These are phyloP conservation scores for Cephonodes hylas DNA, from an alignment of 2,888 invertebrate genomes.

Conservation along the genomic window DNA sequence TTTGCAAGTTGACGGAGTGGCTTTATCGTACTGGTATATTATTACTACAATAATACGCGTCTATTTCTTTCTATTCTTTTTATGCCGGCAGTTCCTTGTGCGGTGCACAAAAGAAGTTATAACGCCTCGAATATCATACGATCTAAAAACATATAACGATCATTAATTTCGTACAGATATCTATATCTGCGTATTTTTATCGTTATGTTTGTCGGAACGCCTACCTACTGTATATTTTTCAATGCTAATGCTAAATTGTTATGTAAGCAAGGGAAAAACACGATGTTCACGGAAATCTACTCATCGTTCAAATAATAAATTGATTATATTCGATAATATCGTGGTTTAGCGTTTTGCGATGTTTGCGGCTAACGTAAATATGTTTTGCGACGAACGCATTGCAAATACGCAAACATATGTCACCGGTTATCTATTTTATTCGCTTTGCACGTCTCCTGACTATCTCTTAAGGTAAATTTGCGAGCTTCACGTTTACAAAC, in stretches of 20 bases:
- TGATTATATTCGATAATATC: constrained; percentile 31
- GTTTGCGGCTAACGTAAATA: neutral
- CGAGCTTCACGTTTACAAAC: neutral
- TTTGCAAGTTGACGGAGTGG: too few relatives aligned
- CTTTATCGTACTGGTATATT: neutral
- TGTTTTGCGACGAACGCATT: neutral
- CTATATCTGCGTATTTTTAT: constrained; percentile 20
- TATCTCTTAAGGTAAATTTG: neutral
- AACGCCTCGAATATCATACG: neutral
- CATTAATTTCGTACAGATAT: neutral
- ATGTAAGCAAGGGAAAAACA: constrained; percentile 35
- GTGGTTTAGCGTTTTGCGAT: neutral
- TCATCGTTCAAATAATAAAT: constrained; percentile 29
- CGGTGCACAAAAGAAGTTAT: neutral
- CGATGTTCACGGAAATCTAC: constrained; percentile 40
- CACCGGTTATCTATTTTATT: neutral
- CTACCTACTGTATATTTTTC: constrained; percentile 27
- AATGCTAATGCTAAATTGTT: constrained; percentile 30
- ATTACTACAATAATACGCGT: neutral
- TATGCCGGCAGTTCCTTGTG: constrained; percentile 1
- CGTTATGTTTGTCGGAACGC: constrained; percentile 21
- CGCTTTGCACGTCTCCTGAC: neutral
- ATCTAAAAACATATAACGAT: neutral
- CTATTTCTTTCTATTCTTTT: neutral
- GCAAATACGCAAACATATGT: neutral